Evolutionary conservation across 92 coral and sea anemone species (phyloP).

Genomic region (Chrysogorgia sp.): DNA sequence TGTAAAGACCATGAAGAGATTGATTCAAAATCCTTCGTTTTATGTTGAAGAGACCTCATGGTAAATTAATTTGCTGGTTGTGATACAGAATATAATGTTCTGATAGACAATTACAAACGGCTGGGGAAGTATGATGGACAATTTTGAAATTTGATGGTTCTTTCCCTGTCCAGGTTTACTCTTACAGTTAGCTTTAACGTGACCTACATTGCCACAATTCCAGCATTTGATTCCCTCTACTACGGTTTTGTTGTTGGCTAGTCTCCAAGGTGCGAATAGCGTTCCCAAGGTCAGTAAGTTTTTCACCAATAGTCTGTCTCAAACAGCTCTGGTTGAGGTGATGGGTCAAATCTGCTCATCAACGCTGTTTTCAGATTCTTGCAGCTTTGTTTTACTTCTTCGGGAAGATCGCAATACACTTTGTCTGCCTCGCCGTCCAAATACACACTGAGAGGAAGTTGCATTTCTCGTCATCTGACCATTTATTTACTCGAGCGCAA

Average conservation of each 20-base stretch:
- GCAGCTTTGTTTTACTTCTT: slow-evolving; percentile 1
- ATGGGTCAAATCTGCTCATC: slow-evolving; percentile 4
- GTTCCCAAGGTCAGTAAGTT: too few species aligned
- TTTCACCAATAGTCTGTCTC: not conserved
- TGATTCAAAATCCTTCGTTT: too few species aligned
- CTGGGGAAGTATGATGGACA: too few species aligned
- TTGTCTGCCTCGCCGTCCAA: slow-evolving; percentile 5
- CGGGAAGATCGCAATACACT: slow-evolving; percentile 5
- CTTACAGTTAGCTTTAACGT: not conserved
- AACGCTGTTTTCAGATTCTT: not conserved
- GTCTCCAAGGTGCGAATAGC: not conserved
- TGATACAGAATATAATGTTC: too few species aligned
- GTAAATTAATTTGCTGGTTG: too few species aligned
- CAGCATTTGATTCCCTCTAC: not conserved
- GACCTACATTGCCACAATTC: not conserved
- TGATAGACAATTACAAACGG: too few species aligned
- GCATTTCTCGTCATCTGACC: slow-evolving; percentile 1
- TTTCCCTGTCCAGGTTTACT: too few species aligned
- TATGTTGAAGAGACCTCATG: too few species aligned
- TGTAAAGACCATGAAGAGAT: too few species aligned
- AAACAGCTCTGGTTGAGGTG: slow-evolving; percentile 15
- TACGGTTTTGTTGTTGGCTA: too few species aligned
- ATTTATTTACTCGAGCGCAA: slow-evolving; percentile 9
- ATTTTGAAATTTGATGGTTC: too few species aligned
- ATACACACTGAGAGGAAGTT: slow-evolving; percentile 3